These are phyloP conservation scores for Zosterops hypoxanthus DNA, from an alignment of 2,113 vertebrate genomes.

Conservation along the genomic window DNA sequence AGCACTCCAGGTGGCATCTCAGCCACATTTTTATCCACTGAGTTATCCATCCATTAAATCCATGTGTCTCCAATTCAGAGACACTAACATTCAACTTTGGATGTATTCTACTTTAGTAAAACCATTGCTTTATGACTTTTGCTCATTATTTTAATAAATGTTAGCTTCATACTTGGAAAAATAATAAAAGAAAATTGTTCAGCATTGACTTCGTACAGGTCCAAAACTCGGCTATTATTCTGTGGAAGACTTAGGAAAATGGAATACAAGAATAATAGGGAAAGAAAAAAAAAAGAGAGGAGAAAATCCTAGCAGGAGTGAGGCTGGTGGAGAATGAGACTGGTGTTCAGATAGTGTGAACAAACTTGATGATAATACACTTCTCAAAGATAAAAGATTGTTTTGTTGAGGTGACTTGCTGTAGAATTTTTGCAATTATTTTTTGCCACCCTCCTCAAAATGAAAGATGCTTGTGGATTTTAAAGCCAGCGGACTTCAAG, in stretches of 20 bases:
- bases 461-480: background rate
- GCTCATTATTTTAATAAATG: background rate
- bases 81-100: background rate
- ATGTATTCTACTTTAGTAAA: background rate
- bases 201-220: background rate
- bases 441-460: background rate
- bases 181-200: background rate
- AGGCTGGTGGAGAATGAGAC: fast-evolving
- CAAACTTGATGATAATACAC: background rate
- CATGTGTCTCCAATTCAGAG: too few relatives aligned
- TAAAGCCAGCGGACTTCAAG: background rate
- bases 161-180: background rate
- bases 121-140: background rate
- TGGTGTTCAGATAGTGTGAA: background rate
- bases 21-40: background rate
- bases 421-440: background rate
- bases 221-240: background rate
- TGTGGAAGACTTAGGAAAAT: background rate
- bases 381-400: background rate
- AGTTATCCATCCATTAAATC: background rate
- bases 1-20: background rate
- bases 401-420: background rate
- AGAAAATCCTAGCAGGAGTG: fast-evolving
- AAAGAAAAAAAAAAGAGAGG: fast-evolving
- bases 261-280: background rate